These are phyloP conservation scores for Pluvialis apricaria DNA, from an alignment of 2,113 vertebrate genomes.

Conservation along the genomic window DNA sequence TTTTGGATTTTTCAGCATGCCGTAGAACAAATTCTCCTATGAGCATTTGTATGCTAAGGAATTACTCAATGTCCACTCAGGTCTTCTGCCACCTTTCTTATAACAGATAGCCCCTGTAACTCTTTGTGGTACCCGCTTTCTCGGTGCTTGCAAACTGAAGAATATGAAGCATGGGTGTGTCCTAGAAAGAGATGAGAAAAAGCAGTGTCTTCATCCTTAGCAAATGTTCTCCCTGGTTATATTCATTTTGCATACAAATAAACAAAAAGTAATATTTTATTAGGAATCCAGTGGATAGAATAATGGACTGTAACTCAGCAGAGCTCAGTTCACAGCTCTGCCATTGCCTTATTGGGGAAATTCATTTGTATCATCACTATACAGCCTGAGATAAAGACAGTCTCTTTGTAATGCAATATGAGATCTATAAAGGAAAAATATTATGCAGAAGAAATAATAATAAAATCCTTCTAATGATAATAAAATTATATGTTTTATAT, in stretches of 20 bases:
- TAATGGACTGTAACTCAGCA: constrained; percentile 50
- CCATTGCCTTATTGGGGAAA: neutral
- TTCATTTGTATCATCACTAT: neutral
- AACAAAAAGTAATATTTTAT: constrained; percentile 30
- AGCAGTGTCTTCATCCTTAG: neutral
- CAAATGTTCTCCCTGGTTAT: neutral
- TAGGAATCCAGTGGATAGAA: constrained; percentile 46
- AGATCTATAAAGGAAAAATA: neutral
- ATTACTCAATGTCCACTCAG: neutral
- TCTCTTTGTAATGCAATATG: neutral
- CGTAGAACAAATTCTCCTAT: neutral
- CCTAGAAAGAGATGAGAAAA: neutral
- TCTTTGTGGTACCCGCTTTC: neutral
- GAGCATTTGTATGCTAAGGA: neutral
- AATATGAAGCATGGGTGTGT: neutral
- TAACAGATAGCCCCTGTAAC: neutral
- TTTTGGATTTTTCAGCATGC: neutral
- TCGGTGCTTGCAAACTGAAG: neutral
- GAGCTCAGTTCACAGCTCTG: neutral
- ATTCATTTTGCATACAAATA: constrained; percentile 25
- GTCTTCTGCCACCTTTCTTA: neutral
- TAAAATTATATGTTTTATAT: neutral
- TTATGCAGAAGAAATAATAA: neutral
- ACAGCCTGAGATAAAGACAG: neutral
- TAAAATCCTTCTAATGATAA: neutral